A percentile compares a stretch with the other conserved stretches of the same genome.
Evolutionary conservation across 1,140 invertebrate species (phyloP).

Genomic region (Psix sp.): DNA sequence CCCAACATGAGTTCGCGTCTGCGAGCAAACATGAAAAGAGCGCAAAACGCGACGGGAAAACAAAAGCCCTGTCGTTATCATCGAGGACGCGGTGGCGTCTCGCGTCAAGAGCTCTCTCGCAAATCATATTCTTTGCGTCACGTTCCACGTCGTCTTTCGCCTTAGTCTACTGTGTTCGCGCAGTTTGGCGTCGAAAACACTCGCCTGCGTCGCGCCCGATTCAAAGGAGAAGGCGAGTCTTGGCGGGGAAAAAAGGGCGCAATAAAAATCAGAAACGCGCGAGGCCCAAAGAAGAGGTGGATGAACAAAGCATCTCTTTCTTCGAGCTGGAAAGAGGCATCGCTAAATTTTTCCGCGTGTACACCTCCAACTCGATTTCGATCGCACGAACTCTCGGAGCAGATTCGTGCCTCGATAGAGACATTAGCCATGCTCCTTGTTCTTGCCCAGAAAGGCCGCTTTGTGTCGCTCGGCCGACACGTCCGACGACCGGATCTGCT

Average conservation of each 20-base stretch:
- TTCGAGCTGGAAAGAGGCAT: conserved; percentile 39
- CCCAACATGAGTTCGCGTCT: conserved; percentile 11
- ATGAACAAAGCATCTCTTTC: conserved; percentile 44
- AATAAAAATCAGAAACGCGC: conserved; percentile 52
- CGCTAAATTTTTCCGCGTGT: conserved; percentile 50
- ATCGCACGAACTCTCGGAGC: conserved; percentile 61
- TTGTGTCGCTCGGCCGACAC: conserved; percentile 47
- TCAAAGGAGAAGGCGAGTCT: conserved; percentile 21
- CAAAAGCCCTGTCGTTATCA: conserved; percentile 55
- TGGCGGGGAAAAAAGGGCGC: conserved; percentile 3
- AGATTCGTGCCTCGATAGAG: conserved; percentile 63
- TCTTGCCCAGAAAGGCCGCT: conserved; percentile 57
- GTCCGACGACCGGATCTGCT: conserved; percentile 15
- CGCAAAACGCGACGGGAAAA: conserved; percentile 36
- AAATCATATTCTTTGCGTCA: conserved; percentile 49
- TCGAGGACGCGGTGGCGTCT: conserved; percentile 35
- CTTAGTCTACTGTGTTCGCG: conserved; percentile 11
- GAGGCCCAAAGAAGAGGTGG: conserved; percentile 41
- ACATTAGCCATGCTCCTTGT: conserved; percentile 66
- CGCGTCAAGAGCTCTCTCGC: conserved; percentile 46
- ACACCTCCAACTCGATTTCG: conserved; percentile 55
- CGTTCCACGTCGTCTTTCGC: conserved; percentile 47
- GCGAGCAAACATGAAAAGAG: conserved; percentile 33
- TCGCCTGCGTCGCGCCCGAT: conserved; percentile 23
- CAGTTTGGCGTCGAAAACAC: conserved; percentile 33